Evolutionary conservation across 2,797 vertebrate genomes (phyloP).

Genomic region (Varecia variegata): DNA sequence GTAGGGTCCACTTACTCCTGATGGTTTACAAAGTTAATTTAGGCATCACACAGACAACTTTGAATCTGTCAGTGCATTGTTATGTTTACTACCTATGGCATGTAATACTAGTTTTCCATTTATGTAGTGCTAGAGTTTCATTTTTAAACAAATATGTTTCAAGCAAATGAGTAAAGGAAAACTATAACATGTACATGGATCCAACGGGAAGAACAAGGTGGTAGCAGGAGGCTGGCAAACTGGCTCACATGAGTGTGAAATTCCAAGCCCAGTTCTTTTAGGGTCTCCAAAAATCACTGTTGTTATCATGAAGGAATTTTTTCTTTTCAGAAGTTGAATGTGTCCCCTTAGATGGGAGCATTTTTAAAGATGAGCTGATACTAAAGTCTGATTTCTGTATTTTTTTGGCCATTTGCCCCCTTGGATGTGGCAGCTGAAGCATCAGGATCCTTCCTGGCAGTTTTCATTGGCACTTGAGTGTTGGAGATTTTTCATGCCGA

Average conservation of each 20-base stretch:
- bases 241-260: not conserved
- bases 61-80: not conserved
- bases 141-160: constrained; percentile 1
- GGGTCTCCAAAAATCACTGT: not conserved
- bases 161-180: not conserved
- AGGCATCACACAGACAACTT: not conserved
- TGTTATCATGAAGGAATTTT: not conserved
- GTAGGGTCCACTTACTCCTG: not conserved
- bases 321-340: not conserved
- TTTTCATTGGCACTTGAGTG: not conserved
- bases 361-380: not conserved
- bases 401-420: not conserved
- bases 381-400: not conserved
- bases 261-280: not conserved
- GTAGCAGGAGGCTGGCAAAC: not conserved
- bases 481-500: not conserved
- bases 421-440: not conserved
- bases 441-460: not conserved
- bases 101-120: not conserved
- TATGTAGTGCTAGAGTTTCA: not conserved
- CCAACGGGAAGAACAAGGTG: not conserved
- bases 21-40: not conserved
- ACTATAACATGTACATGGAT: not conserved
- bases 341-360: not conserved
- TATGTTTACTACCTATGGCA: not conserved